Conservation (phyloP, 2,113 vertebrate genomes). For the Fukomys damarensis region DNA sequence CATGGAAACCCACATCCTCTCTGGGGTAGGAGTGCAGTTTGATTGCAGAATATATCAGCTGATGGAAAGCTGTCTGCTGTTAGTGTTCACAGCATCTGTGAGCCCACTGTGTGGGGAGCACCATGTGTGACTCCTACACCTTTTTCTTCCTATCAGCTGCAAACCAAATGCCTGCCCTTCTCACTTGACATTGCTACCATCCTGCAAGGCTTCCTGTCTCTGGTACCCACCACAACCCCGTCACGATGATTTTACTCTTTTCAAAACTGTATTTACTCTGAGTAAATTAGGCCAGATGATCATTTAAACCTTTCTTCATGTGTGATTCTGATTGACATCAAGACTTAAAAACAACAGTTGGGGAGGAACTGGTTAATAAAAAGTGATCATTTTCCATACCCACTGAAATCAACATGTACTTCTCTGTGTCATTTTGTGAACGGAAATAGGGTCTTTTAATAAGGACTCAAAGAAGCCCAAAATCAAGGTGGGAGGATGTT, state of each 20-base stretch:
- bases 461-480: slow-evolving; percentile 39
- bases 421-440: slow-evolving; percentile 8
- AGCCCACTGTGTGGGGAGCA: neutral
- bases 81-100: neutral
- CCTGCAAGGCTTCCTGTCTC: neutral
- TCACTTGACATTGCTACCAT: neutral
- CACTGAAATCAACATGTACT: neutral
- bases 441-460: slow-evolving; percentile 22
- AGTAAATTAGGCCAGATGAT: neutral
- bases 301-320: neutral
- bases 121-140: neutral
- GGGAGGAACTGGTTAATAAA: neutral
- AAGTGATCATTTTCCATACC: neutral
- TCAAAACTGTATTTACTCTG: neutral
- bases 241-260: neutral
- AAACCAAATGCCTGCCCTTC: too few relatives aligned
- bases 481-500: slow-evolving; percentile 20
- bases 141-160: neutral
- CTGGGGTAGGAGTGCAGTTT: neutral
- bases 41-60: neutral
- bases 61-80: neutral
- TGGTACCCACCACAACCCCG: neutral
- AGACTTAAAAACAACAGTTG: neutral
- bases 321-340: slow-evolving; percentile 24
- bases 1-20: neutral